Percentiles rank a stretch among this genome's conserved stretches.
Evolutionary conservation across 2,888 invertebrate genomes (phyloP).

Genomic region (Ceratothoa steindachneri): DNA sequence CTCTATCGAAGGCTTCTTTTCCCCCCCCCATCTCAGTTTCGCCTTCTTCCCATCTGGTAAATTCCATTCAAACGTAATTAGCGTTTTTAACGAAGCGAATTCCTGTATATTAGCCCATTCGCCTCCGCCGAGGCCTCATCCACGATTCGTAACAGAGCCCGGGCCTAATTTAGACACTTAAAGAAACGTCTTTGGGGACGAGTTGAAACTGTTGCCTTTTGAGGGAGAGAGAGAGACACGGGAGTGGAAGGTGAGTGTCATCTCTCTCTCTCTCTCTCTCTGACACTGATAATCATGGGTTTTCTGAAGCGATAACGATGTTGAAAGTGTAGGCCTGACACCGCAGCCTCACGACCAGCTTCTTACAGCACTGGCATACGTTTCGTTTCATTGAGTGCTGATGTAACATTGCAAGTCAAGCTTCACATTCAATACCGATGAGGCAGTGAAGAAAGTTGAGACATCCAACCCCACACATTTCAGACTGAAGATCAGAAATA

Average conservation of each 20-base stretch:
- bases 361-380: too few species aligned
- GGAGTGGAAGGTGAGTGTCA: not conserved
- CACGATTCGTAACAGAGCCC: slow-evolving; percentile 2
- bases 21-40: not conserved
- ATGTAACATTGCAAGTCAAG: too few species aligned
- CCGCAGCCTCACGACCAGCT: too few species aligned
- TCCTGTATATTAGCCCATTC: not conserved
- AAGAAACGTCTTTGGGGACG: slow-evolving; percentile 6
- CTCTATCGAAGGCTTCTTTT: not conserved
- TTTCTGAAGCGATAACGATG: too few species aligned
- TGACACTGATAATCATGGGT: too few species aligned
- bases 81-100: not conserved
- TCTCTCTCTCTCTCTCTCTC: too few species aligned
- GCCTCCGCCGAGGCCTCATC: not conserved
- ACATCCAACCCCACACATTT: too few species aligned
- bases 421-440: too few species aligned
- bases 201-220: not conserved
- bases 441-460: too few species aligned
- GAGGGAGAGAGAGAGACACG: not conserved
- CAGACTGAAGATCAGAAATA: too few species aligned
- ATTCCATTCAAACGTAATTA: slow-evolving; percentile 2
- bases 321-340: too few species aligned
- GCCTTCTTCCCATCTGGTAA: not conserved
- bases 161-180: slow-evolving; percentile 6
- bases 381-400: too few species aligned